phyloP scores from a whole-genome alignment of 2,888 invertebrate species.

The Eulithis prunata region DNA sequence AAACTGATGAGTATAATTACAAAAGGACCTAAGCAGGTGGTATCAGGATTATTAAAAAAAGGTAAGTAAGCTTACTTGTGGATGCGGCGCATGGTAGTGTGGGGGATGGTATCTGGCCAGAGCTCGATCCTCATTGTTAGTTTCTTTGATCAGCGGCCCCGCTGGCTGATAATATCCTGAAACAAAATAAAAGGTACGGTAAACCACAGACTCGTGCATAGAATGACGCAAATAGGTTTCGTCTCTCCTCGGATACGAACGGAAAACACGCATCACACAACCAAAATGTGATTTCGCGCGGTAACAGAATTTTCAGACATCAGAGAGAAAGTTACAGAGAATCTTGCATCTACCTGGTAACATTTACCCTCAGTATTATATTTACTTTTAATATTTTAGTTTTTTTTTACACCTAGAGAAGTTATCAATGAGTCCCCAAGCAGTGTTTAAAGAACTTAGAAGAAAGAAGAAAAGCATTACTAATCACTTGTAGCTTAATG shows the following conservation, averaged over 20 bases:
- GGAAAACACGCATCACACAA: not conserved
- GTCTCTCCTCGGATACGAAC: not conserved
- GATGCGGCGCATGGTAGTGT: conserved; percentile 78
- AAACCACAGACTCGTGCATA: not conserved
- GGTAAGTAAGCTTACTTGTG: conserved; percentile 67
- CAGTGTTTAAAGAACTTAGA: no score
- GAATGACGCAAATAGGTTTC: not conserved
- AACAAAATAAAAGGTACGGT: conserved; percentile 49
- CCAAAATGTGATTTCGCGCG: not conserved
- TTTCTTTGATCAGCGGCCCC: conserved; percentile 92
- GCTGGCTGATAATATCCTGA: conserved; percentile 96
- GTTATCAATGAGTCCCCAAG: no score
- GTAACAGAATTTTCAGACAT: not conserved
- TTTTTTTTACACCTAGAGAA: no score
- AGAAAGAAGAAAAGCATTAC: no score
- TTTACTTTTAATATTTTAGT: no score
- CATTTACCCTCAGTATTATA: no score
- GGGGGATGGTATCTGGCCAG: conserved; percentile 77
- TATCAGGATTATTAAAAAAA: not conserved
- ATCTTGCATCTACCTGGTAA: no score
- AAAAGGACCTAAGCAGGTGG: no score
- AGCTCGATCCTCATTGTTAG: conserved; percentile 78
- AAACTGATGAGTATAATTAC: no score
- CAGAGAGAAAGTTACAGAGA: no score
- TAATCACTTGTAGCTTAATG: no score